Evolutionary conservation across 2,797 vertebrate genomes (phyloP), one percentile per base, ranked within the genome.

Genomic region (Neosilurus mollespiculum): DNA sequence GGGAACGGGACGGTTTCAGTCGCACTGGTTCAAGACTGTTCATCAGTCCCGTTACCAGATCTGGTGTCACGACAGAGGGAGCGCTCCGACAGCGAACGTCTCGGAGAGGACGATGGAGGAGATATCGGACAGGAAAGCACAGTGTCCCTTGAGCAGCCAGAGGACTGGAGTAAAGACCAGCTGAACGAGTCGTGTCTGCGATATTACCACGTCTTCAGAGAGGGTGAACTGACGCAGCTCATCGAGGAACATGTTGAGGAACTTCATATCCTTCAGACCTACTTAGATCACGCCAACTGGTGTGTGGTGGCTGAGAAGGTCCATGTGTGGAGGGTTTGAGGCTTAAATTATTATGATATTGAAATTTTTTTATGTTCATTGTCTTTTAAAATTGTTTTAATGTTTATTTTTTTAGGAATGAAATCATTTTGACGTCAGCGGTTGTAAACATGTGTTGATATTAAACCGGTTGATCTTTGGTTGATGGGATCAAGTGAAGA

Each of bases 121-220:
- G 78, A 69, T 9, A 78, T 11, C 43, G 86, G 70, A 64, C 78
- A 81, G 78, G 89, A 85, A 86, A 90, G 90, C 87, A 90, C 89
- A 81, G 78, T 18, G 76, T 89, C 89, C 88, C 89, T 87, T 71
- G 86, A 82, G 85, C 90, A 89, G 64, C 83, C 81, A 0, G 89
- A 90, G 37, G 88, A 86, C 9, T 78, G 78, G 81, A 71, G 59
- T 72, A 51, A 0, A 0, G 85, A 82, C 54, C 87, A 89, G 86
- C 85, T 64, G 77, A 84, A 85, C 54, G 91, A 88, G 80, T 86
- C 92, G 80, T 95, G 91, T 82, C 88, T 94, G 86, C 93, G 92
- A 85, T 94, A 93, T 79, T 94, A 95, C 51, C 93, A 92, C 0
- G 89, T 93, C 83, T 96, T 96, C 90, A 94, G 93, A 93, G 93